These are phyloP conservation scores for Tortricodes alternella DNA, from an alignment of 2,888 invertebrate genomes.

Conservation along the genomic window DNA sequence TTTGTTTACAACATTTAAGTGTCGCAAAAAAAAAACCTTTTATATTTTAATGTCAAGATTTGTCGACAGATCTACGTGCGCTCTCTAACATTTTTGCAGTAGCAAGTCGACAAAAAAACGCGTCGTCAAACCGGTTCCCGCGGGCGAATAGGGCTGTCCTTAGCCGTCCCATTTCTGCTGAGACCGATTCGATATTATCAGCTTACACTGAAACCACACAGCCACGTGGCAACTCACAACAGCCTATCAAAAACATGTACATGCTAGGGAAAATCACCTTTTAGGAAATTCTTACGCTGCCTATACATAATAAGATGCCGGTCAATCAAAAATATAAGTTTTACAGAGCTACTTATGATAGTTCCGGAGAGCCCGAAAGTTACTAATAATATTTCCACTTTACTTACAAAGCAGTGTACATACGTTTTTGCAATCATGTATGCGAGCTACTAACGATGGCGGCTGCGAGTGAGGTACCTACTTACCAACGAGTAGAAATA, in stretches of 20 bases:
- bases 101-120: conserved; percentile 43
- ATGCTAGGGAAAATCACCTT: too few species aligned
- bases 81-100: conserved; percentile 27
- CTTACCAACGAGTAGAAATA: conserved; percentile 20
- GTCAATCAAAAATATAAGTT: too few species aligned
- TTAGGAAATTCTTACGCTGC: too few species aligned
- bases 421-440: conserved; percentile 16
- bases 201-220: neutral
- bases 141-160: conserved; percentile 48
- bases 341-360: too few species aligned
- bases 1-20: conserved; percentile 9
- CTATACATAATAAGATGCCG: too few species aligned
- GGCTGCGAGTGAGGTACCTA: conserved; percentile 6
- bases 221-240: neutral
- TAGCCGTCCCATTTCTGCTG: conserved; percentile 22
- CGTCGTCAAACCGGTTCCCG: conserved; percentile 63
- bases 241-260: too few species aligned
- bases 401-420: too few species aligned
- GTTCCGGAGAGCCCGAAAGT: too few species aligned
- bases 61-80: conserved; percentile 10
- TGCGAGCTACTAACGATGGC: neutral
- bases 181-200: conserved; percentile 13
- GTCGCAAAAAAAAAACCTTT: neutral
- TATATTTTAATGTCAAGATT: conserved; percentile 8
- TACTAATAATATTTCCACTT: too few species aligned